Base-by-base conservation (phyloP, 2,888 invertebrate genomes). In the Amblyjoppa fuscipennis region DNA sequence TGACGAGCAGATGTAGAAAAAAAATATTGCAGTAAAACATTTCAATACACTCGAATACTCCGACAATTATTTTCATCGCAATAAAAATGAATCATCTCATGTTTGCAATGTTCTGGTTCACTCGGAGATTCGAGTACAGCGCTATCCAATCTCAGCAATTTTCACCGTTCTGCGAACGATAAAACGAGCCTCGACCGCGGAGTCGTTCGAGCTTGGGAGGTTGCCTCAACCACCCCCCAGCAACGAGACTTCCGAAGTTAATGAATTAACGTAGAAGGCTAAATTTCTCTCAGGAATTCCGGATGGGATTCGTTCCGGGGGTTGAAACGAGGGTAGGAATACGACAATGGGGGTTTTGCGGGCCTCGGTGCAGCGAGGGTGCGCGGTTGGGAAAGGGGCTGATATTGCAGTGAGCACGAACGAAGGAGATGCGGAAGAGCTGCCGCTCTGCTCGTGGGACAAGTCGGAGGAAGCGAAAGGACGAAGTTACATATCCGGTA, bases 221-320 rank as follows among this genome's bases (percentile, higher is more conserved):
- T 75, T 34, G 75, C 45, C 64, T 38, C 45, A 56, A 16, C 64
- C 64, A 9, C 28, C 16, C 13, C 64, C 34, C n/a, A 16, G 31
- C 64, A 5, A 74, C 77, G 74, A 78, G 78, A 85, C 85, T 85
- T 85, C 85, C 85, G 85, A 81, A 81, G 81, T 85, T 81, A 85
- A 85, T 85, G 81, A 85, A 85, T 85, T 81, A 85, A 85, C 85
- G 78, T 56, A 38, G 74, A 53, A 75, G 75, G 70, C 70, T 78
- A 81, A 78, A 85, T 85, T 85, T 79, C 81, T 81, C 78, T 74
- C 78, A 81, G 85, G 85, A 85, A 85, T 79, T 78, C 81, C 78
- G 84, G 77, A 61, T 78, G 78, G 78, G 78, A 78, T 81, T 81
- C 75, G 78, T 85, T 81, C 75, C 81, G 81, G 84, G 75, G 45